phyloP scores from a whole-genome alignment of 2,888 invertebrate species.

The Harpalus rufipes region DNA sequence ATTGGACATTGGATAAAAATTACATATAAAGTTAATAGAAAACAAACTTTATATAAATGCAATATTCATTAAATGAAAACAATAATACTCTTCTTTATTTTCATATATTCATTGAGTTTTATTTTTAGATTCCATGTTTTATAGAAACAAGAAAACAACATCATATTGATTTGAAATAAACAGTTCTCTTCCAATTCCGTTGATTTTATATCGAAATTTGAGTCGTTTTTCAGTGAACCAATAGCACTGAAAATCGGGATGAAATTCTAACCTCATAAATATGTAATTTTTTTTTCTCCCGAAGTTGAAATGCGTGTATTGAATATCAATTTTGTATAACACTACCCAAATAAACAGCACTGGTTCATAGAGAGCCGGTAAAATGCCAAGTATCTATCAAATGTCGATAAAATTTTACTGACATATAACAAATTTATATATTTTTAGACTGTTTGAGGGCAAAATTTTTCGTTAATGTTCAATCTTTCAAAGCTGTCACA shows the following conservation, averaged over 20 bases:
- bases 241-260: neutral
- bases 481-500: constrained; percentile 13
- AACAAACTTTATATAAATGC: neutral
- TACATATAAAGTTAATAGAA: neutral
- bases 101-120: neutral
- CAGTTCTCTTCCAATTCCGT: neutral
- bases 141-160: neutral
- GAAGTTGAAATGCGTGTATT: neutral
- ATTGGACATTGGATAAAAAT: neutral
- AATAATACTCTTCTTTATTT: neutral
- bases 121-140: neutral
- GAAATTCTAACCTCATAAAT: constrained; percentile 6
- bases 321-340: constrained; percentile 10
- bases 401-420: constrained; percentile 18
- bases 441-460: neutral
- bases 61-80: neutral
- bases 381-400: neutral
- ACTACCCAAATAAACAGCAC: neutral
- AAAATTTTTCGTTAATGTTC: constrained; percentile 12
- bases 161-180: constrained; percentile 12
- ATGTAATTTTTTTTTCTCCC: neutral
- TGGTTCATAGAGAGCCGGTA: neutral
- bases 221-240: neutral
- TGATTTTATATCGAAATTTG: constrained; percentile 7
- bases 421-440: constrained; percentile 1